A percentile compares a stretch with the other conserved stretches of the same genome.
These are phyloP conservation scores for Cichlasoma orientale DNA, from an alignment of 2,797 vertebrate genomes.

Conservation along the genomic window DNA sequence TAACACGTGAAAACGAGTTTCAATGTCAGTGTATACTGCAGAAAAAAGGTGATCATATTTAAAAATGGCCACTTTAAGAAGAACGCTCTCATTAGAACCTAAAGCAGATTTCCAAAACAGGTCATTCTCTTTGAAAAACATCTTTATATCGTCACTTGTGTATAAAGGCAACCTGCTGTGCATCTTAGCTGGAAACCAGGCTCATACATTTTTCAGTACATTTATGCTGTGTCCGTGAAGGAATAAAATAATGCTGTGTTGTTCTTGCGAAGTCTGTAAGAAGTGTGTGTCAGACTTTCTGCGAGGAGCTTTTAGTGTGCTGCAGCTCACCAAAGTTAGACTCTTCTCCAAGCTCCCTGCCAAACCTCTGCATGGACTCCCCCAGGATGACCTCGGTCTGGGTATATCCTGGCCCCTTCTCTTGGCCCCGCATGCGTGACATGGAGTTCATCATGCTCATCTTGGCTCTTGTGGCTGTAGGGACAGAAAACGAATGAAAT, in stretches of 20 bases:
- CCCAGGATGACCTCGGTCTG: slow-evolving; percentile 92
- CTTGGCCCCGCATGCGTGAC: slow-evolving; percentile 97
- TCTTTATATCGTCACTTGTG: background rate
- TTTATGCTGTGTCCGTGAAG: slow-evolving; percentile 4
- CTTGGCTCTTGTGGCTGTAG: slow-evolving; percentile 94
- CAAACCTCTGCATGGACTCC: slow-evolving; percentile 95
- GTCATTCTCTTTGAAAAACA: slow-evolving; percentile 12
- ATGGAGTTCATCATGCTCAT: slow-evolving; percentile 99
- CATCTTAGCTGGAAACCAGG: slow-evolving; percentile 9
- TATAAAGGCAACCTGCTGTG: slow-evolving; percentile 14
- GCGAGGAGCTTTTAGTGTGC: background rate
- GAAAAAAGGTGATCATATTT: background rate
- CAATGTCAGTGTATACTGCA: background rate
- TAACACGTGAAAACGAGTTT: background rate
- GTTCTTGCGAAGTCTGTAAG: slow-evolving; percentile 13
- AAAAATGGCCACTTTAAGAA: background rate
- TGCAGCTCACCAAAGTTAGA: slow-evolving; percentile 92
- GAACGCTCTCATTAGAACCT: background rate
- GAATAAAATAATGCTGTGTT: slow-evolving; percentile 17
- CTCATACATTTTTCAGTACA: slow-evolving; percentile 42
- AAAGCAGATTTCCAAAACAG: slow-evolving; percentile 1
- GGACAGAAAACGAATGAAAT: slow-evolving; percentile 1
- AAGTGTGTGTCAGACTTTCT: background rate
- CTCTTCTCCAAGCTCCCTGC: slow-evolving; percentile 94
- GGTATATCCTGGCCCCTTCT: slow-evolving; percentile 95